Base-by-base conservation (phyloP, 2,888 invertebrate genomes). In the Cheilosia soror region DNA sequence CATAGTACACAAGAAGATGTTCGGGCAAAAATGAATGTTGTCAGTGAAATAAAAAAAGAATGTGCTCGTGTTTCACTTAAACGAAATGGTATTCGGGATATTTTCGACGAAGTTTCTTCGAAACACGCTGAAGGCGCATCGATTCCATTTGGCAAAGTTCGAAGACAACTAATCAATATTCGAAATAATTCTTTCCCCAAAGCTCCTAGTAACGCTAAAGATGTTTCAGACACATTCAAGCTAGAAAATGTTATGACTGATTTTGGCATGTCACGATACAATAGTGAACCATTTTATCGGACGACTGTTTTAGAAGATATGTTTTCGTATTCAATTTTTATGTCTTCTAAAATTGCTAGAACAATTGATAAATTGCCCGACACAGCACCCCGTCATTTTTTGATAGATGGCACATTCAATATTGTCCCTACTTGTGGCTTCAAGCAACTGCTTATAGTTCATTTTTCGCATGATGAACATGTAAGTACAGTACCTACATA, bases 271-370 rank as follows among this genome's bases (percentile, higher is more conserved):
- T 29, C 5, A 31, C 29, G 55, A 29, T 55, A 55, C 3, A n/a
- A 55, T 13, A n/a, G 31, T 33, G 55, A 33, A 55, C n/a, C 55
- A 33, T 55, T 55, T 55, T 33, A 55, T 55, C 31, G 55, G 31
- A n/a, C 20, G 37, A 57, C 57, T 57, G 20, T 15, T 37, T 37
- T 37, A 33, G 33, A 57, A 57, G 57, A 37, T 37, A 4, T 1
- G 9, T 20, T 57, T 57, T 37, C 37, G 0, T 57, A 57, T 4
- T 11, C 33, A 37, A 37, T 37, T 33, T 37, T 57, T 4, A 37
- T 37, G 57, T 57, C 57, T 15, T 15, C 37, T 57, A 37, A 57
- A 33, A 57, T 57, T 20, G 37, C 57, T 15, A 29, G 29, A 53
- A 27, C 53, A 9, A 53, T 53, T 53, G 9, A 27, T 29, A 29